A percentile compares a stretch with the other conserved stretches of the same genome.
These are phyloP conservation scores for Drosophila punjabiensis DNA, from an alignment of 1,140 invertebrate species.

Conservation along the genomic window DNA sequence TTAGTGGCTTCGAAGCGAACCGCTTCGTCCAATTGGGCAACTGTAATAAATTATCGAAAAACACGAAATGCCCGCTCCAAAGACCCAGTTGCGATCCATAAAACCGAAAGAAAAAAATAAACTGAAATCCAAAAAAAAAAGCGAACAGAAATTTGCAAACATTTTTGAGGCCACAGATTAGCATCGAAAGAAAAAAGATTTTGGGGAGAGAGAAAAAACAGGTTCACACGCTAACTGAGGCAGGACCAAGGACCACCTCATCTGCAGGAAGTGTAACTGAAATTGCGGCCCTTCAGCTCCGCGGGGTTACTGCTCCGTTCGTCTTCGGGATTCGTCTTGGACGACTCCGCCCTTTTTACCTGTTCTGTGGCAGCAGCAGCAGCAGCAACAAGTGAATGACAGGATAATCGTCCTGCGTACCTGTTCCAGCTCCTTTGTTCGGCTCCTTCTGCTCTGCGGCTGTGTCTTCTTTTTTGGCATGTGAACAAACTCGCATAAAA, in stretches of 20 bases:
- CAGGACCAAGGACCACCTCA: conserved; percentile 56
- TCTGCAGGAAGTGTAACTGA: conserved; percentile 71
- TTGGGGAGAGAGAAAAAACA: conserved; percentile 56
- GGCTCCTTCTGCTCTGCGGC: conserved; percentile 27
- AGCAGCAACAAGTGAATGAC: conserved; percentile 84
- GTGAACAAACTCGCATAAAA: conserved; percentile 81
- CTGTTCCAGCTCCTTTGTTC: conserved; percentile 58
- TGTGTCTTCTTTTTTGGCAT: conserved; percentile 64
- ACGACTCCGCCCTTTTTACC: conserved; percentile 61
- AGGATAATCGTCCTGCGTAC: conserved; percentile 84
- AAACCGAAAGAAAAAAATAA: conserved; percentile 44
- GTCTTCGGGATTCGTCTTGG: conserved; percentile 1
- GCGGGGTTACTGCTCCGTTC: conserved; percentile 32
- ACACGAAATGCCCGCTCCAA: conserved; percentile 75
- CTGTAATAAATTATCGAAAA: conserved; percentile 83
- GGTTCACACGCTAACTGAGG: conserved; percentile 75
- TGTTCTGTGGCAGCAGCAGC: conserved; percentile 44
- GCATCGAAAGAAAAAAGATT: conserved; percentile 58
- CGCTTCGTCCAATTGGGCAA: conserved; percentile 75
- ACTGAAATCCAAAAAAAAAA: conserved; percentile 29
- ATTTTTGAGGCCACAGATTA: conserved; percentile 72
- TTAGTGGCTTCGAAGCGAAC: conserved; percentile 38
- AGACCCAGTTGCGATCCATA: conserved; percentile 72
- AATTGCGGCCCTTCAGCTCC: conserved; percentile 37
- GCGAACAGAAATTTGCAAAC: conserved; percentile 49